A percentile compares a stretch with the other conserved stretches of the same genome.
Conservation (phyloP, 2,888 invertebrate genomes). For the Drosophila monieri region DNA sequence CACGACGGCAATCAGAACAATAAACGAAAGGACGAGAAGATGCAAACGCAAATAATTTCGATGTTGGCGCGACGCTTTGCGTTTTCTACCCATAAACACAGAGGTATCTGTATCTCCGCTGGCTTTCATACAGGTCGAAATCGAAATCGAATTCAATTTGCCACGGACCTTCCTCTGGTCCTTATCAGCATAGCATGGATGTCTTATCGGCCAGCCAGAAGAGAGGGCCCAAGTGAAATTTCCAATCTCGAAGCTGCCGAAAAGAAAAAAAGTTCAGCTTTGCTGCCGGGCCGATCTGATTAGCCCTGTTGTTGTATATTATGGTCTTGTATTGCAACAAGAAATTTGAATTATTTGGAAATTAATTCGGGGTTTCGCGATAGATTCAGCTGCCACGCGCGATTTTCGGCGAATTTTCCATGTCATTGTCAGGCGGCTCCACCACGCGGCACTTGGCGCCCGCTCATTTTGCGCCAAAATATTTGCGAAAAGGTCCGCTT, state of each 20-base stretch:
- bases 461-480: conserved; percentile 72
- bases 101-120: conserved; percentile 70
- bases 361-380: conserved; percentile 18
- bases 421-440: conserved; percentile 70
- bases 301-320: conserved; percentile 8
- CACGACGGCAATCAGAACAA: conserved; percentile 72
- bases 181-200: conserved; percentile 70
- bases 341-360: conserved; percentile 12
- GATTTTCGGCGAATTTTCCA: conserved; percentile 80
- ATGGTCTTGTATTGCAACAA: conserved; percentile 8
- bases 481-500: conserved; percentile 45
- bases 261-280: conserved; percentile 21
- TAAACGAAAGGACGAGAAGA: conserved; percentile 81
- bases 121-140: conserved; percentile 57
- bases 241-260: conserved; percentile 30
- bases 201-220: conserved; percentile 64
- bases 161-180: conserved; percentile 39
- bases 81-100: conserved; percentile 84
- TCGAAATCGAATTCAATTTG: conserved; percentile 58
- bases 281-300: conserved; percentile 33
- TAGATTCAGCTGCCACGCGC: conserved; percentile 53
- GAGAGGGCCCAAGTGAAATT: conserved; percentile 54
- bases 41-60: conserved; percentile 84
- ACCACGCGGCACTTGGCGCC: conserved; percentile 39
- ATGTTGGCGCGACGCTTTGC: conserved; percentile 83